Conservation (phyloP, 1,140 invertebrate genomes). For the Heliconius himera region DNA sequence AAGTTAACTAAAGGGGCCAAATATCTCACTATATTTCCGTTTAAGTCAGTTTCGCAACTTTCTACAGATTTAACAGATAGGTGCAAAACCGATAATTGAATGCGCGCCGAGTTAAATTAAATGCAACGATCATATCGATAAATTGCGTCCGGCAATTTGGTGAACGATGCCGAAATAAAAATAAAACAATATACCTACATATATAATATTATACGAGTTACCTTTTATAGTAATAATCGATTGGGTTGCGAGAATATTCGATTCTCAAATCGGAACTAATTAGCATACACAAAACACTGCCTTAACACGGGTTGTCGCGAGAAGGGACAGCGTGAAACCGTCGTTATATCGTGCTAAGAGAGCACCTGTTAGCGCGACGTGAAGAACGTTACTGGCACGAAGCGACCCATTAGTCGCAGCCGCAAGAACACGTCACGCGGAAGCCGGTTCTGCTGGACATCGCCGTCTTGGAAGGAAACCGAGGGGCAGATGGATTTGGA, state of each 20-base stretch:
- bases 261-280: slow-evolving; percentile 39
- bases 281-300: slow-evolving; percentile 41
- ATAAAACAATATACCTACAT: slow-evolving; percentile 17
- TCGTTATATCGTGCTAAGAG: slow-evolving; percentile 48
- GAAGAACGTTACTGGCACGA: slow-evolving; percentile 71
- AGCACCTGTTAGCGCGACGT: slow-evolving; percentile 72
- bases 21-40: slow-evolving; percentile 25
- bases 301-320: slow-evolving; percentile 37
- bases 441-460: slow-evolving; percentile 73
- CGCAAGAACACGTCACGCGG: slow-evolving; percentile 68
- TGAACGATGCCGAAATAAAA: slow-evolving; percentile 24
- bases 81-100: slow-evolving; percentile 36
- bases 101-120: slow-evolving; percentile 31
- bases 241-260: slow-evolving; percentile 34
- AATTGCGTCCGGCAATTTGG: slow-evolving; percentile 17
- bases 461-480: slow-evolving; percentile 62
- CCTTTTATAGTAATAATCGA: slow-evolving; percentile 31
- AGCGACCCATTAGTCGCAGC: slow-evolving; percentile 65
- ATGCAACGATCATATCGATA: slow-evolving; percentile 27
- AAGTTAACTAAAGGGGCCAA: slow-evolving; percentile 36
- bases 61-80: slow-evolving; percentile 38
- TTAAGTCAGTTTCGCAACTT: slow-evolving; percentile 34
- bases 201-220: slow-evolving; percentile 15
- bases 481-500: slow-evolving; percentile 34
- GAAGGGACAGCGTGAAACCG: slow-evolving; percentile 53